phyloP scores from a whole-genome alignment of 2,888 invertebrate genomes.

The Thera britannica region DNA sequence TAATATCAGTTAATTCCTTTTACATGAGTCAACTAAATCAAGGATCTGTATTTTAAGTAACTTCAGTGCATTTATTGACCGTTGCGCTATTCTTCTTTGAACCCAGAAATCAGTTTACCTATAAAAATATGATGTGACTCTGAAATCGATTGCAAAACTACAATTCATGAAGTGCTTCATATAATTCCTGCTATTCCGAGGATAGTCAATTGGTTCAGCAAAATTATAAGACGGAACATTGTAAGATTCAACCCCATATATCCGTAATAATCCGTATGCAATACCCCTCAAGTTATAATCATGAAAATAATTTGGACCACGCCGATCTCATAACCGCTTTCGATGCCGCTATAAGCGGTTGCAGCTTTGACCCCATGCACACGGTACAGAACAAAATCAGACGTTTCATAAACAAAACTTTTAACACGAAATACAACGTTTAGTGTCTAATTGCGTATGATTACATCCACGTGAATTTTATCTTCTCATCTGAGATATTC shows the following conservation, averaged over 20 bases:
- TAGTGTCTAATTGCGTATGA: too few relatives aligned
- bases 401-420: too few relatives aligned
- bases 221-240: slow-evolving; percentile 57
- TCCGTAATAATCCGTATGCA: not conserved
- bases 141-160: not conserved
- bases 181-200: slow-evolving; percentile 12
- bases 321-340: too few relatives aligned
- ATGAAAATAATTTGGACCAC: not conserved
- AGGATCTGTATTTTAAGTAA: not conserved
- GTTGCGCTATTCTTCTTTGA: too few relatives aligned
- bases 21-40: not conserved
- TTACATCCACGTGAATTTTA: not conserved
- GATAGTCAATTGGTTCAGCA: slow-evolving; percentile 51
- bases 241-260: slow-evolving; percentile 3
- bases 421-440: too few relatives aligned
- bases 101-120: too few relatives aligned
- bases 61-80: too few relatives aligned
- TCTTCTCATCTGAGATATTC: not conserved
- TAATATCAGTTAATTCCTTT: slow-evolving; percentile 8
- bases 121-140: not conserved
- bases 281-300: not conserved
- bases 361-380: too few relatives aligned
- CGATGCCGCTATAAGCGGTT: too few relatives aligned
- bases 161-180: slow-evolving; percentile 1
- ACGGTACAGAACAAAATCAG: too few relatives aligned